Percentiles rank a stretch among this genome's conserved stretches.
Evolutionary conservation across 2,797 vertebrate genomes (phyloP).

Genomic region (Clangula hyemalis): DNA sequence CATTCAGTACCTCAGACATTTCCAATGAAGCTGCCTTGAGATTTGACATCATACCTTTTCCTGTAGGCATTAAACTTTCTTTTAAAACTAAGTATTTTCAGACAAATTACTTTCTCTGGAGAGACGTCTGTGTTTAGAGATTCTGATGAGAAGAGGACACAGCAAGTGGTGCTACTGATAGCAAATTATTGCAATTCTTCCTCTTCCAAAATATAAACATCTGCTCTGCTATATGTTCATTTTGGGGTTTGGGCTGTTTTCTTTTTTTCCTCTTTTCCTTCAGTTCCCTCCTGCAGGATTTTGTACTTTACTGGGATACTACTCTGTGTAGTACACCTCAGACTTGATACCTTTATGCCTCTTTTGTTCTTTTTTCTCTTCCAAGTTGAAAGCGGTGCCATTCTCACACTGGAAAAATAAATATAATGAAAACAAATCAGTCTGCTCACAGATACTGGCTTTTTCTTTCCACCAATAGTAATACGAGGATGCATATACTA

Average conservation of each 20-base stretch:
- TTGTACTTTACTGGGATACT: background rate
- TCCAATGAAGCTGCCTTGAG: background rate
- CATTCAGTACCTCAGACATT: background rate
- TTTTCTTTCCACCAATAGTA: background rate
- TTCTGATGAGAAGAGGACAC: background rate
- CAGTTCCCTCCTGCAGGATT: background rate
- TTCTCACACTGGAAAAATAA: background rate
- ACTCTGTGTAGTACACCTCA: background rate
- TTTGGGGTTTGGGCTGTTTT: background rate
- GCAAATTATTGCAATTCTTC: background rate
- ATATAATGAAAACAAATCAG: background rate
- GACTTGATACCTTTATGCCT: background rate
- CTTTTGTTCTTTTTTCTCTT: background rate
- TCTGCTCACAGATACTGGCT: background rate
- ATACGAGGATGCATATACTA: background rate
- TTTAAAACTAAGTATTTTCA: background rate
- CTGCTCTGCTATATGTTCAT: background rate
- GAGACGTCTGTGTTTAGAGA: background rate
- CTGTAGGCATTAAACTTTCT: background rate
- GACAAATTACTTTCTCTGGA: background rate
- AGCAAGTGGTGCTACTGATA: background rate
- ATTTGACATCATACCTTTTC: background rate
- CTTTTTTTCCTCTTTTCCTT: no score
- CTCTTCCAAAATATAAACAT: background rate
- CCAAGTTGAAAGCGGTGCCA: background rate